Evolutionary conservation across 2,797 vertebrate species (phyloP).

Genomic region (Cebuella pygmaea): DNA sequence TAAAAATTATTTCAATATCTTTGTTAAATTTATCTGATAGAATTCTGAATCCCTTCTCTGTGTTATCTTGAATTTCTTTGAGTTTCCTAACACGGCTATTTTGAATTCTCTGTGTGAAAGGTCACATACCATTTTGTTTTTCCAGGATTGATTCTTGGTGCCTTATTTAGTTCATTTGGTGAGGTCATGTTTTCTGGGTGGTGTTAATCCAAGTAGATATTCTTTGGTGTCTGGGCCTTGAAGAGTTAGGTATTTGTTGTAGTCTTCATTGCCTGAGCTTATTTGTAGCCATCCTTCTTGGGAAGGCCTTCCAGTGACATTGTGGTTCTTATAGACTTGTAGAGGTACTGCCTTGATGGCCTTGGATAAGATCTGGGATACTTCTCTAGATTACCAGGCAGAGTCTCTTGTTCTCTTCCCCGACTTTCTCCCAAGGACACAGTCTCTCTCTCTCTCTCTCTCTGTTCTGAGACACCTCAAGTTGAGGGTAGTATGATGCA

Average conservation of each 20-base stretch:
- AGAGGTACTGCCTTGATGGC: not conserved
- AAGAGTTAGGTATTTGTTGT: not conserved
- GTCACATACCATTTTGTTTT: not conserved
- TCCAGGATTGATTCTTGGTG: not conserved
- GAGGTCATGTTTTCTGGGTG: not conserved
- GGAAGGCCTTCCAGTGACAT: not conserved
- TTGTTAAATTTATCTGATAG: not conserved
- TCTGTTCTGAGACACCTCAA: not conserved
- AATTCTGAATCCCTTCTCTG: not conserved
- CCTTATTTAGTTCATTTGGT: not conserved
- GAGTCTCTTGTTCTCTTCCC: not conserved
- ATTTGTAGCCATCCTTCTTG: not conserved
- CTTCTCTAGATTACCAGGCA: not conserved
- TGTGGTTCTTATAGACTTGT: not conserved
- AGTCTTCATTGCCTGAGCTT: not conserved
- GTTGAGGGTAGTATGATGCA: not conserved
- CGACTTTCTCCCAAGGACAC: not conserved
- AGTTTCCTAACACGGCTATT: not conserved
- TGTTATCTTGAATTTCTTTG: not conserved
- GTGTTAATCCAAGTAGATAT: not conserved
- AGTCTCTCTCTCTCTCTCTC: not conserved
- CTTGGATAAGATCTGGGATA: not conserved
- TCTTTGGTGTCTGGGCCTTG: not conserved
- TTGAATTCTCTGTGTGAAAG: not conserved
- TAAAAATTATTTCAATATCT: not conserved